phyloP scores from a whole-genome alignment of 2,797 vertebrate species.

The Sebastes reedi region DNA sequence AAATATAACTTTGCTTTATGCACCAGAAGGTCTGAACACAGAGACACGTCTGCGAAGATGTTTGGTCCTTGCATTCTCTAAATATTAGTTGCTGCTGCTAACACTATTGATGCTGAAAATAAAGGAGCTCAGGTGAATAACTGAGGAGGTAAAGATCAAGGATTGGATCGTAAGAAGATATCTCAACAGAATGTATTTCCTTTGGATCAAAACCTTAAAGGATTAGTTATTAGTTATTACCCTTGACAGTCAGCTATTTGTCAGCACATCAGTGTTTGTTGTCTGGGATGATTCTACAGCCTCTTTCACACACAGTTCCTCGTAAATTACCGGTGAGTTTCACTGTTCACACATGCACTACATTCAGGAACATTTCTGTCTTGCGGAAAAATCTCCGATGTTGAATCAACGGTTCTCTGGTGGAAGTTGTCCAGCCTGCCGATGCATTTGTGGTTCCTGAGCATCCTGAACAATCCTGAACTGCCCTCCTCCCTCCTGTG shows the following conservation, averaged over 20 bases:
- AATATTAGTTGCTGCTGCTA: background rate
- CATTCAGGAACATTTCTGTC: too few species aligned
- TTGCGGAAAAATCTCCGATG: background rate
- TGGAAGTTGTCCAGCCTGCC: background rate
- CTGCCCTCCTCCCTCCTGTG: conserved; percentile 8
- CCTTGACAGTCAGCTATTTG: too few species aligned
- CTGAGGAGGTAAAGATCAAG: background rate
- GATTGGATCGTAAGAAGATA: background rate
- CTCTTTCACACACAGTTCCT: too few species aligned
- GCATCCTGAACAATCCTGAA: background rate
- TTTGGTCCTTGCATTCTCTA: background rate
- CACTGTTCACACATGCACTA: too few species aligned
- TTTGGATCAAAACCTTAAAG: too few species aligned
- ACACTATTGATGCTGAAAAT: background rate
- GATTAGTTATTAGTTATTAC: too few species aligned
- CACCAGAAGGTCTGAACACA: background rate
- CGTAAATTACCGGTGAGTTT: too few species aligned
- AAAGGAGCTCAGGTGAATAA: background rate
- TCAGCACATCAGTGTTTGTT: too few species aligned
- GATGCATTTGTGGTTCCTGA: background rate
- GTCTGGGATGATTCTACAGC: too few species aligned
- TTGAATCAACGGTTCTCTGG: background rate
- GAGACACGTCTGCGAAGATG: background rate
- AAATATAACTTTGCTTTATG: background rate
- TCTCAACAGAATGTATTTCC: background rate